Base-by-base conservation (phyloP, 1,140 invertebrate genomes). In the Lutraria rhynchaena region DNA sequence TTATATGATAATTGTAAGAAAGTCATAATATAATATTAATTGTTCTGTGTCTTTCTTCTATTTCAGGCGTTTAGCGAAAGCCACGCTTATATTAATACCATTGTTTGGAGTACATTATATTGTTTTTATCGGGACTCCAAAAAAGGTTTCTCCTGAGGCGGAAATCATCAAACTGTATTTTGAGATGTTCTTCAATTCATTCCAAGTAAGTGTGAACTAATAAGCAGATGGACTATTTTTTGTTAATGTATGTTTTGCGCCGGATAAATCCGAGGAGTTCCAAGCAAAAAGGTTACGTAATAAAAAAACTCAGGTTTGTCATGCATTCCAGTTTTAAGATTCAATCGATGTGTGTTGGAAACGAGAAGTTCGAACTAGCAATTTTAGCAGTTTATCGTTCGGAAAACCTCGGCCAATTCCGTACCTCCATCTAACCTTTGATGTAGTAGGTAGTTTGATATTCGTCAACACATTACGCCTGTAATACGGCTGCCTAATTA, bases 51-150 rank as follows among this genome's bases (percentile, higher is more conserved):
- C 24, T 37, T 60, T 44, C 11, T 80, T 44, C 27, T 73, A 22
- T 53, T 87, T 24, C 85, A 95, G 94, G 78, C 94, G 94, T 87
- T 92, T 94, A 89, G 93, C 94, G 27, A 94, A 95, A 88, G 96
- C 96, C 46, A 96, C 96, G 0, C 89, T 96, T 53, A 95, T 97
- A 0, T 90, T 97, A 46, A 95, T 96, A 1, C 96, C 96, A 9
- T 92, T 97, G 5, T 96, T 96, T 90, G 96, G 96, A 13, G 95
- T 96, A 0, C 95, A 96, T 87, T 96, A 96, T 88, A 94, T 94
- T 1, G 85, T 96, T 1, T 95, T 96, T 70, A 69, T 90, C 15
- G 82, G 84, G 5, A 58, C 88, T 24, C 86, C 86, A 1, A 86
- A 88, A 35, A 58, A 85, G 41, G 33, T 86, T 0, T 67, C 83